A percentile compares a stretch with the other conserved stretches of the same genome.
These are phyloP conservation scores for Vesta saturnalis DNA, from an alignment of 2,888 invertebrate genomes.

Conservation along the genomic window DNA sequence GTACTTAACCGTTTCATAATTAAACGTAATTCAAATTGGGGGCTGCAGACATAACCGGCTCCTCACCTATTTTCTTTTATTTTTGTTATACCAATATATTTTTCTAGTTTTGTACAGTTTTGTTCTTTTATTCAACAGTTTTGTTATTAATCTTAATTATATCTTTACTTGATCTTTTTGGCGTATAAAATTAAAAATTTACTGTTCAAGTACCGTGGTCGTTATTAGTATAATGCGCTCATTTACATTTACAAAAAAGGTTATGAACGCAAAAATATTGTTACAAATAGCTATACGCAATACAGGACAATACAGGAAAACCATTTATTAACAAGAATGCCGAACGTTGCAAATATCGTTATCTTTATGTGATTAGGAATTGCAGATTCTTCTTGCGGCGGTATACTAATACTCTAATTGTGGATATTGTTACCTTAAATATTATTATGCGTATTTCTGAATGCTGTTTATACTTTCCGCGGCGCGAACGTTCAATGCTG, in stretches of 20 bases:
- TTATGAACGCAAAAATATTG: neutral
- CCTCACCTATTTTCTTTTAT: neutral
- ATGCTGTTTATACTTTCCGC: neutral
- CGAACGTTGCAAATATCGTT: neutral
- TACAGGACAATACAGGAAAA: neutral
- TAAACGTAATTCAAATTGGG: neutral
- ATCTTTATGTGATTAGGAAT: neutral
- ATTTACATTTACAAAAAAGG: neutral
- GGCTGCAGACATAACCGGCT: neutral
- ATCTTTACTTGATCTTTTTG: neutral
- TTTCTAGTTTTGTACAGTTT: neutral
- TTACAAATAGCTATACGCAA: neutral
- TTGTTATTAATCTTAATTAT: neutral
- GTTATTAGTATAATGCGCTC: neutral
- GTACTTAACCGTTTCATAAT: neutral
- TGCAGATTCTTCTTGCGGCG: neutral
- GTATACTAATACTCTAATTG: no score
- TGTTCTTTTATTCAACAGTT: constrained; percentile 1
- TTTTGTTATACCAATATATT: neutral
- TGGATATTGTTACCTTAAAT: no score
- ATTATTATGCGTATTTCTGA: no score
- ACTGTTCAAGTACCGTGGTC: neutral
- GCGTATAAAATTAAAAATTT: neutral
- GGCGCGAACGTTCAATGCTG: neutral
- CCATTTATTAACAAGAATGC: neutral